phyloP scores from a whole-genome alignment of 1,140 invertebrate genomes.

The Heliconius melpomene region DNA sequence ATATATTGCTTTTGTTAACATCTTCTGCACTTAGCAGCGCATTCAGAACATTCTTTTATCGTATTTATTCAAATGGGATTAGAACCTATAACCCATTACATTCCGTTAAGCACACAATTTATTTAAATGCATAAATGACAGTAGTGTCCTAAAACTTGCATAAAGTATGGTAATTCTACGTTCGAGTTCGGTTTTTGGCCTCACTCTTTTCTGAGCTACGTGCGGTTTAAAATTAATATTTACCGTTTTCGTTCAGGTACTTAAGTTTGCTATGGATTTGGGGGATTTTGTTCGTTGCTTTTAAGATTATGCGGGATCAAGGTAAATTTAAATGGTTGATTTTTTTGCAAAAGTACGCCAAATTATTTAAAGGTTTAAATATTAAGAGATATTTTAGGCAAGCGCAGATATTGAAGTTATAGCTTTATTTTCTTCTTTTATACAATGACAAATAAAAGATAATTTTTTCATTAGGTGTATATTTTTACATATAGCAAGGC shows the following conservation, averaged over 20 bases:
- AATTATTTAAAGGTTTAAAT: conserved; percentile 1
- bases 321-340: conserved; percentile 17
- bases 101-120: no score
- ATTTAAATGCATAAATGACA: no score
- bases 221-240: conserved; percentile 42
- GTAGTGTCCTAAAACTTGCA: not conserved
- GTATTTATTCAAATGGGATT: no score
- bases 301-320: conserved; percentile 31
- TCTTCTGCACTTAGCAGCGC: no score
- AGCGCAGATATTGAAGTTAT: not conserved
- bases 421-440: not conserved
- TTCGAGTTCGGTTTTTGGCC: not conserved
- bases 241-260: conserved; percentile 37
- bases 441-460: not conserved
- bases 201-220: conserved; percentile 26
- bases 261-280: conserved; percentile 37
- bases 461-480: not conserved
- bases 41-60: no score
- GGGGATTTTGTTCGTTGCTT: conserved; percentile 35
- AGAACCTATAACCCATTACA: no score
- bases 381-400: not conserved
- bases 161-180: not conserved
- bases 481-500: not conserved
- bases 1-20: no score
- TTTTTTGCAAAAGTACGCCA: not conserved